A percentile compares a stretch with the other conserved stretches of the same genome.
phyloP scores from a whole-genome alignment of 2,797 vertebrate species.

The Numenius phaeopus region DNA sequence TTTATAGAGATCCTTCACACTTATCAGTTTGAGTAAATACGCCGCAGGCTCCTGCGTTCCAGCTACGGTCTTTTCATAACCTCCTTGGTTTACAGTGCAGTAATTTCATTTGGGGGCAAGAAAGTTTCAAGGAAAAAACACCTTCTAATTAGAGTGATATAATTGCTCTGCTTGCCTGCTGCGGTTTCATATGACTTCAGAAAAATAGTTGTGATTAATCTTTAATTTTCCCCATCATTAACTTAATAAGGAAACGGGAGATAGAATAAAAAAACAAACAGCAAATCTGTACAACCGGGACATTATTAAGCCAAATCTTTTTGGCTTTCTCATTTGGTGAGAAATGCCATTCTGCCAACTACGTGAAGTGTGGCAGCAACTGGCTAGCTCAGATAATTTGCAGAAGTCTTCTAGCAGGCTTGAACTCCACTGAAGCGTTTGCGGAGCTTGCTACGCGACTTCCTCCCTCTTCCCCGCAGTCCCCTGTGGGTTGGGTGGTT shows the following conservation, averaged over 20 bases:
- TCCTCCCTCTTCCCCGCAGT: not conserved
- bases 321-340: conserved; percentile 67
- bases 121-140: conserved; percentile 67
- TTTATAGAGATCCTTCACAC: conserved; percentile 68
- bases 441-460: not conserved
- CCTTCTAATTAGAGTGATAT: conserved; percentile 70
- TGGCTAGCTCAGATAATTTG: not conserved
- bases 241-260: conserved; percentile 76
- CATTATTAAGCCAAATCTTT: not conserved
- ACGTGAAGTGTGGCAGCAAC: not conserved
- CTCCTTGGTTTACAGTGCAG: not conserved
- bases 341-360: conserved; percentile 54
- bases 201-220: conserved; percentile 78
- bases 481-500: not conserved
- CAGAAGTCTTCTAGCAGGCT: not conserved
- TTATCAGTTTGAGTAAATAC: conserved; percentile 68
- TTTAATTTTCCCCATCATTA: conserved; percentile 79
- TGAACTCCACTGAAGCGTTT: not conserved
- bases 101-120: conserved; percentile 63
- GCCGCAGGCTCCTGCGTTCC: conserved; percentile 43
- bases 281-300: conserved; percentile 52
- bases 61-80: conserved; percentile 49
- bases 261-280: conserved; percentile 74
- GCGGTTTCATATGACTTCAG: conserved; percentile 77
- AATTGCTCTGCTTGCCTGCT: conserved; percentile 62